phyloP scores from a whole-genome alignment of 2,888 invertebrate species.

The Caenorhabditis sp. region DNA sequence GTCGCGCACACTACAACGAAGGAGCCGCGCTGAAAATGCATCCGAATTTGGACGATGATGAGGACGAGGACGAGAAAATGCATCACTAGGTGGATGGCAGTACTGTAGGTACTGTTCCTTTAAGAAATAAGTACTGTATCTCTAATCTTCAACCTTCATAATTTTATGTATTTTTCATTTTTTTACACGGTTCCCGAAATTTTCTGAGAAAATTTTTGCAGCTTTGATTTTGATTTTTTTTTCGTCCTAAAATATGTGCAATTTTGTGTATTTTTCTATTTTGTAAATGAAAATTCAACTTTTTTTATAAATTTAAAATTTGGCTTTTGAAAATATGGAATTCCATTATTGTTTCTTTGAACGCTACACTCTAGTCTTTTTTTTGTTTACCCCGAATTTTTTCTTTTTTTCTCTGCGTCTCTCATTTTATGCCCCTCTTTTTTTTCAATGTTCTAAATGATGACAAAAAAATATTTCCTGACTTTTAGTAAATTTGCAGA shows the following conservation, averaged over 20 bases:
- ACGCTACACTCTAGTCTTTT: background rate
- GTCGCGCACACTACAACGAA: conserved; percentile 97
- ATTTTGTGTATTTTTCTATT: background rate
- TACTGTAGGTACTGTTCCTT: background rate
- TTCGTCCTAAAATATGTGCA: background rate
- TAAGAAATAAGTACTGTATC: too few relatives aligned
- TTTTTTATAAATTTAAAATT: too few relatives aligned
- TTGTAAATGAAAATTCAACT: too few relatives aligned
- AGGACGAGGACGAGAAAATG: conserved; percentile 80
- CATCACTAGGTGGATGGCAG: background rate
- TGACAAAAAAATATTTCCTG: too few relatives aligned
- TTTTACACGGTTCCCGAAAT: background rate
- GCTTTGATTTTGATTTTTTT: background rate
- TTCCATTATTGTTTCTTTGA: background rate
- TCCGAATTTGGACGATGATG: conserved; percentile 81
- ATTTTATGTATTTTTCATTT: too few relatives aligned
- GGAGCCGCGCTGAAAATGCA: conserved; percentile 91
- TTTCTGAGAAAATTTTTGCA: background rate
- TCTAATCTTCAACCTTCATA: too few relatives aligned
- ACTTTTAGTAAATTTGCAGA: too few relatives aligned
- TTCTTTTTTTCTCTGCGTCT: too few relatives aligned
- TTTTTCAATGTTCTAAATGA: background rate
- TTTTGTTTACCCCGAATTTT: too few relatives aligned
- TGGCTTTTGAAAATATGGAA: too few relatives aligned
- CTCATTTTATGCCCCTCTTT: too few relatives aligned